Evolutionary conservation across 2,113 vertebrate genomes (phyloP), one percentile per base, ranked within the genome.

Genomic region (Eleginops maclovinus): DNA sequence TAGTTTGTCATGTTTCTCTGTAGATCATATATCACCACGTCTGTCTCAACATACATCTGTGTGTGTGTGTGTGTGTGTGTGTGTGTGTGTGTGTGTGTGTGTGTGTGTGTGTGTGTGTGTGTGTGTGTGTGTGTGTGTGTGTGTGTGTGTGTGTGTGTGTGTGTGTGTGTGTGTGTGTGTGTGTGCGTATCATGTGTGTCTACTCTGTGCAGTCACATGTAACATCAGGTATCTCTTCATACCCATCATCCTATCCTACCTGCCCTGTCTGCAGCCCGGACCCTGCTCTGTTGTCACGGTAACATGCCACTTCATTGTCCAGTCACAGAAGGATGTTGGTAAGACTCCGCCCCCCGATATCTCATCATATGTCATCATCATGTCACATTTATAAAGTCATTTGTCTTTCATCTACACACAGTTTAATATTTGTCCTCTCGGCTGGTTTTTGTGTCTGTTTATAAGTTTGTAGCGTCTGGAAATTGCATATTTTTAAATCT

Each of bases 251-350:
- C 75, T 73, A 49, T 80, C 89, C 83, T 77, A 61, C 66, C 64
- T 77, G 64, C 66, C 64, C 82, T 69, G 74, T 88, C 88, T 86
- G 70, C 89, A 91, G 83, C 75, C 64, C 36, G 84, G 77, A 88
- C 67, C 77, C 72, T 69, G 69, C 77, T 63, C 83, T 78, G 77
- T 89, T 88, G 87, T 88, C 88, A 87, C 47, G 74, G 78, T 84
- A 88, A 82, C 87, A 82, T 87, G 75, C 75, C 81, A 77, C 69
- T 75, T 81, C 87, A 91, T 81, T 91, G 82, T 87, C 85, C 86
- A 84, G 64, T 90, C 83, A 89, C 82, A 86, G 83, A 82, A 51
- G 67, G 81, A 86, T 74, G 81, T 79, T 72, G 92, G 90, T 91
- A 91, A 92, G 90, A 87, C 75, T 74, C 84, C 77, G 26, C 80